Conservation (phyloP, 2,113 vertebrate genomes). For the Crotalus tigris region DNA sequence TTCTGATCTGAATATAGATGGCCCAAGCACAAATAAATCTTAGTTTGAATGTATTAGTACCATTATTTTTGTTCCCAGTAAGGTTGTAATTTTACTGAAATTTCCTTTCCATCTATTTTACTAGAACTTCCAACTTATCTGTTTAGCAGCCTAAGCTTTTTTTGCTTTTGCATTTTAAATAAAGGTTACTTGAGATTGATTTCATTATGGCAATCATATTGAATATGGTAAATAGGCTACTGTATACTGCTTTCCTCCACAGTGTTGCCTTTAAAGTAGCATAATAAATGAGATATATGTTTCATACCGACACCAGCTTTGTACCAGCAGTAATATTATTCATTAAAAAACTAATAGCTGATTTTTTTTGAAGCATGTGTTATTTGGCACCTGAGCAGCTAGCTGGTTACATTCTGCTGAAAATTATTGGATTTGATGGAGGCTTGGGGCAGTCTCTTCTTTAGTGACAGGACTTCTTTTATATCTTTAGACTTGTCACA, state of each 20-base stretch:
- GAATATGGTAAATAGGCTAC: conserved; percentile 4
- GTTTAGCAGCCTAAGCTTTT: background rate
- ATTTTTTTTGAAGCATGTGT: conserved; percentile 10
- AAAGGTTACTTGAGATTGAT: background rate
- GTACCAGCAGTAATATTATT: conserved; percentile 11
- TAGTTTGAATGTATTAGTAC: background rate
- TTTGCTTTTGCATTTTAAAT: background rate
- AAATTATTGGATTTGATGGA: background rate
- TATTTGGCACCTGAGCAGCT: conserved; percentile 8
- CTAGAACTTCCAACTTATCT: background rate
- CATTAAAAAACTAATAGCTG: conserved; percentile 19
- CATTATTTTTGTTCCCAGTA: background rate
- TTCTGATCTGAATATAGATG: background rate
- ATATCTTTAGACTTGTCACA: conserved; percentile 29
- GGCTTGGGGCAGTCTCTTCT: background rate
- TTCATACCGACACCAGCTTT: background rate
- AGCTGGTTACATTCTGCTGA: background rate
- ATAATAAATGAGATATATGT: conserved; percentile 4
- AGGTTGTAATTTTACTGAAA: background rate
- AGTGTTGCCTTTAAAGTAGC: background rate
- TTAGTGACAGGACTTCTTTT: conserved; percentile 14
- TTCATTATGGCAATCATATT: background rate
- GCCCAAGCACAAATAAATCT: background rate
- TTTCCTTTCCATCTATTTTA: background rate
- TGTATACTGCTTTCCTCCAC: background rate